Base-by-base conservation (phyloP, 2,113 vertebrate species). In the Hyperopisus bebe region DNA sequence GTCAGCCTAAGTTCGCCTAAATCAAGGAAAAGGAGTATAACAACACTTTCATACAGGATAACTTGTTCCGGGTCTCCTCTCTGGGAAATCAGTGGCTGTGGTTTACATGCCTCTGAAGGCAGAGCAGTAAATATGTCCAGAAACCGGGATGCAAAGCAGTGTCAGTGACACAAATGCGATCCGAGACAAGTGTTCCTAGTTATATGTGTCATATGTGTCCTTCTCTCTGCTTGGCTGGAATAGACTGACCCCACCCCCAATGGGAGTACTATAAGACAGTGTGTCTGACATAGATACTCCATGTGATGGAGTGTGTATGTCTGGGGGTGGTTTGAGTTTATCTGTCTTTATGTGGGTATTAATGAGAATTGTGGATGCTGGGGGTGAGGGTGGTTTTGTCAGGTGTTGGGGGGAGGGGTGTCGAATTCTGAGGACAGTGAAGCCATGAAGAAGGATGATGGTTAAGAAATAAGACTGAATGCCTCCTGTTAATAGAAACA, bases 401-500 rank as follows among this genome's bases (percentile, higher is more conserved):
- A 39, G 88, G 66, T 50, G 6, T 19, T 6, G n/a, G 44, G 88
- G 44, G 27, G 47, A 5, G 70, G 47, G 13, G 70, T 7, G 44
- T 53, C 19, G 50, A 58, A 85, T 83, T 19, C 35, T 44, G 24
- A 66, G 80, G 89, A 89, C 39, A 48, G 89, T 89, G 89, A 89
- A 46, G 39, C 35, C 24, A 62, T 89, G 80, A 84, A 53, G 80
- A 27, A 53, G 80, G 15, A 42, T 42, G 35, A 83, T 48, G 44
- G 58, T 42, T 21, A 62, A 90, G 46, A 39, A 44, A 35, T 39
- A 90, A 70, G 66, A 91, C 82, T 90, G 50, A 42, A n/a, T 17
- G 88, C 17, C n/a, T 90, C 87, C 91, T 47, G 35, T 31, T 62
- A 62, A 88, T n/a, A 83, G 47, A 70, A 77, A 90, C 35, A 88